Evolutionary conservation across 1,140 invertebrate genomes (phyloP).

Genomic region (Lycorma delicatula): DNA sequence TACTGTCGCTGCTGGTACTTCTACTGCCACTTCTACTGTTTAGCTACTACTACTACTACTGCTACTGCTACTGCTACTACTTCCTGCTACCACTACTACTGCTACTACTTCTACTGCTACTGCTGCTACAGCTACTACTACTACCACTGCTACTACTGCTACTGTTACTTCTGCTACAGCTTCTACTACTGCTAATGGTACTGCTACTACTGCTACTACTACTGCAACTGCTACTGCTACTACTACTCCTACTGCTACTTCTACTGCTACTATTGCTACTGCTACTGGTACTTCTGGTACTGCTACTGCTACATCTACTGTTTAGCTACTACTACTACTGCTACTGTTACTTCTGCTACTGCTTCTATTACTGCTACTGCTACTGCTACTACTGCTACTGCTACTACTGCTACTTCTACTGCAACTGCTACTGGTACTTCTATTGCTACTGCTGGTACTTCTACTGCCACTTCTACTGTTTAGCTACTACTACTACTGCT

Average conservation of each 20-base stretch:
- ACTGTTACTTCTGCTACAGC: conserved; percentile 1
- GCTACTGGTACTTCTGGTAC: too few species aligned
- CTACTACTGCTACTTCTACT: conserved; percentile 7
- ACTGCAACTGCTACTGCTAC: neutral
- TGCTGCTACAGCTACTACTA: too few species aligned
- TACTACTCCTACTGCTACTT: too few species aligned
- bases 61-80: conserved; percentile 6
- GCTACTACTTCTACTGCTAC: conserved; percentile 6
- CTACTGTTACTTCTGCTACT: conserved; percentile 3
- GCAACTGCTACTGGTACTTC: conserved; percentile 1
- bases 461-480: too few species aligned
- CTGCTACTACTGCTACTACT: conserved; percentile 7
- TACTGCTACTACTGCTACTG: conserved; percentile 6
- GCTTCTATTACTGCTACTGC: conserved; percentile 6
- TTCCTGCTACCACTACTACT: too few species aligned
- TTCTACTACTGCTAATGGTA: conserved; percentile 2
- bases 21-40: neutral
- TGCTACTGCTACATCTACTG: too few species aligned
- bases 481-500: too few species aligned
- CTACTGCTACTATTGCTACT: conserved; percentile 6
- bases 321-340: conserved; percentile 8
- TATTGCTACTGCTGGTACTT: conserved; percentile 1
- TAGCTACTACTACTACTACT: conserved; percentile 10
- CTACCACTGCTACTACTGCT: conserved; percentile 7
- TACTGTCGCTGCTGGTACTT: too few species aligned